These are phyloP conservation scores for Xylota segnis DNA, from an alignment of 2,888 invertebrate species.

Conservation along the genomic window DNA sequence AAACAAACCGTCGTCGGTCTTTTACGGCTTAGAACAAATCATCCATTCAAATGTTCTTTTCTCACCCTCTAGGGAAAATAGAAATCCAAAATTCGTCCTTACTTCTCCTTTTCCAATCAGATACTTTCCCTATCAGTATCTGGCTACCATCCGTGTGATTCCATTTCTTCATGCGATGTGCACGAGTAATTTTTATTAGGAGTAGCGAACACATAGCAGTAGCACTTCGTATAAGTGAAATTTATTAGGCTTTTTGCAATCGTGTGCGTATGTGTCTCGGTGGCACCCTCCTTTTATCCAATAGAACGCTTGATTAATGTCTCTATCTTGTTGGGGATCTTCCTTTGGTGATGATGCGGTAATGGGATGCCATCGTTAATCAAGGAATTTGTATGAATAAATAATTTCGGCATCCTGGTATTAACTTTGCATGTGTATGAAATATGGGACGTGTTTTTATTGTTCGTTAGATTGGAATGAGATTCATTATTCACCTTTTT, in stretches of 20 bases:
- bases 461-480: constrained; percentile 12
- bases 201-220: constrained; percentile 27
- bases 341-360: constrained; percentile 38
- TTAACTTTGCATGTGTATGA: constrained; percentile 10
- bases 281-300: constrained; percentile 18
- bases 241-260: constrained; percentile 22
- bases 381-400: constrained; percentile 47
- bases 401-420: constrained; percentile 23
- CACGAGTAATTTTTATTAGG: constrained; percentile 35
- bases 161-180: constrained; percentile 41
- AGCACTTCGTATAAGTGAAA: constrained; percentile 30
- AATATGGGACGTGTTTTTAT: constrained; percentile 1
- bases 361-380: constrained; percentile 46
- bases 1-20: constrained; percentile 25
- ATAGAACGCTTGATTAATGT: constrained; percentile 48
- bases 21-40: constrained; percentile 34
- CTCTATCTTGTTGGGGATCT: constrained; percentile 40
- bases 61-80: constrained; percentile 11
- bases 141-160: constrained; percentile 32
- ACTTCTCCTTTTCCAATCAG: constrained; percentile 32
- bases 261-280: constrained; percentile 15
- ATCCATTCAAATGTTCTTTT: constrained; percentile 21
- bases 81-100: constrained; percentile 1
- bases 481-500: constrained; percentile 13
- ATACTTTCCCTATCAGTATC: constrained; percentile 20